Base-by-base conservation (phyloP, 2,888 invertebrate genomes). In the Brachypalpus laphriformis region DNA sequence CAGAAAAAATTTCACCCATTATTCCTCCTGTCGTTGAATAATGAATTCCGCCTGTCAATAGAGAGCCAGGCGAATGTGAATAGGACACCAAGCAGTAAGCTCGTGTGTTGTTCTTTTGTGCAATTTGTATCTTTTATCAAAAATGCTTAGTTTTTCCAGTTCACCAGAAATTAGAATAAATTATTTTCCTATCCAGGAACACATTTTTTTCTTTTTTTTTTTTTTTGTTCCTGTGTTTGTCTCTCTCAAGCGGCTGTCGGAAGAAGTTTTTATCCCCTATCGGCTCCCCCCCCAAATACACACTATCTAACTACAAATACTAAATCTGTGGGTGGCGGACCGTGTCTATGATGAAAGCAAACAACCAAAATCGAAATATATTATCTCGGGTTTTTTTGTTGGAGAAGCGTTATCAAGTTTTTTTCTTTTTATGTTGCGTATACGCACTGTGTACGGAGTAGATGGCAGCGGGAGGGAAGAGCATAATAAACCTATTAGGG, bases 401-500 rank as follows among this genome's bases (percentile, higher is more conserved):
- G 3, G 42, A 61, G 25, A 59, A n/a, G 14, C 42, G 47, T 47
- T 47, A 63, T 63, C 31, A 31, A 31, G 28, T 31, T 51, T 31
- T 18, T 63, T 63, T 31, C 28, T 63, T 63, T 45, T 63, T 63
- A 45, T 45, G 47, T 63, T 66, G 18, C 45, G 49, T 49, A 34
- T 34, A 20, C 34, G 34, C 34, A 47, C 18, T 54, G 20, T 6
- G 28, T 7, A n/a, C 7, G 6, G 0, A 11, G 2, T 1, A 31
- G 8, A 40, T 40, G 40, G 40, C 14, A 0, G 37, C 37, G 9
- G 16, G n/a, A 7, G 28, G 25, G 16, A 59, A 8, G 22, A 66
- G 66, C 16, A 45, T 56, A 70, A 70, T 70, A 70, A 70, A 70
- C 68, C 68, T 54, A 70, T 45, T 45, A 56, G 45, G 56, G 45